phyloP scores from a whole-genome alignment of 2,113 vertebrate species.

The Hypocryptadius cinnamomeus region DNA sequence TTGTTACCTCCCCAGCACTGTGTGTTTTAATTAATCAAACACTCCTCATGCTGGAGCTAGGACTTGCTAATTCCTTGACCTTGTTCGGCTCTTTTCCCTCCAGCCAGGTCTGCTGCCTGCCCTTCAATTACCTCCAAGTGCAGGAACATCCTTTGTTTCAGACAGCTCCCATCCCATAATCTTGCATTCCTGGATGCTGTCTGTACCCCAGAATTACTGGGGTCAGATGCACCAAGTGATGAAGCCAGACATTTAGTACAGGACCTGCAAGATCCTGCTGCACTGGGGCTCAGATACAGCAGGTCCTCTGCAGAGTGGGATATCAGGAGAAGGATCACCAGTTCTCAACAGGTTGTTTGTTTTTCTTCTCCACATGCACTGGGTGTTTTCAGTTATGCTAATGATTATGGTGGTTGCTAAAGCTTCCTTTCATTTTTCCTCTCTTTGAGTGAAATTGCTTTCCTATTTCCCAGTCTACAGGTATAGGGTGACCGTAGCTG shows the following conservation, averaged over 20 bases:
- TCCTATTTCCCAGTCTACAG: neutral
- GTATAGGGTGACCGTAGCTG: fast-evolving
- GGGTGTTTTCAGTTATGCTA: neutral
- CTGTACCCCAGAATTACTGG: neutral
- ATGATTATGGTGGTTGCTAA: neutral
- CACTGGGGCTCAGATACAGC: neutral
- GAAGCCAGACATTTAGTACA: neutral
- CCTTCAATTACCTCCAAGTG: neutral
- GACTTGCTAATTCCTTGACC: neutral
- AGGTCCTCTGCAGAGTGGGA: neutral
- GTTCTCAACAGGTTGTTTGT: neutral
- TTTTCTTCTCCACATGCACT: neutral
- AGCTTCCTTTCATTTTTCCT: neutral
- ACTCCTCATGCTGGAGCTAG: neutral
- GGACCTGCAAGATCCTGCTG: neutral
- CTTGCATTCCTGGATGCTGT: fast-evolving
- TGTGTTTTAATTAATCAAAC: neutral
- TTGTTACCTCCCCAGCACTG: neutral
- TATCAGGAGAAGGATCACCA: neutral
- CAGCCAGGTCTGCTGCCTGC: neutral
- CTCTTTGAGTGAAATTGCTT: neutral
- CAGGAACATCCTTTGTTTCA: neutral
- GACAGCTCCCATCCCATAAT: neutral
- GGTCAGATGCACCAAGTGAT: neutral
- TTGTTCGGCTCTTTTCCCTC: neutral